phyloP scores from a whole-genome alignment of 1,140 invertebrate genomes.

The Drosophila sturtevanti region DNA sequence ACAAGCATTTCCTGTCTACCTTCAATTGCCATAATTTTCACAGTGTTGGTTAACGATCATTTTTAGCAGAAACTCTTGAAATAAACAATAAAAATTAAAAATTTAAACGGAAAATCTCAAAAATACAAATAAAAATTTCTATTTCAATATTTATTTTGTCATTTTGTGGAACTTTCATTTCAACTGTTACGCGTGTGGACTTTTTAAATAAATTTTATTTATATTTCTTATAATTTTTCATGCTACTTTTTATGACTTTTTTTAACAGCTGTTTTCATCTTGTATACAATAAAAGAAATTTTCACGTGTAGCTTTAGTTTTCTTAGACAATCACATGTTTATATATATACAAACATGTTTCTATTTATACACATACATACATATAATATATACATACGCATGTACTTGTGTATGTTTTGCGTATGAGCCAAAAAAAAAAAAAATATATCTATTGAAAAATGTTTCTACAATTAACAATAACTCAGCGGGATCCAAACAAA shows the following conservation, averaged over 20 bases:
- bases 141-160: slow-evolving; percentile 18
- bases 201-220: slow-evolving; percentile 46
- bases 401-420: neutral
- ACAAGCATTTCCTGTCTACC: neutral
- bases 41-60: neutral
- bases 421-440: neutral
- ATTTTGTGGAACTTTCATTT: neutral
- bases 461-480: slow-evolving; percentile 36
- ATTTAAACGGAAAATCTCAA: neutral
- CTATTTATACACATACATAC: neutral
- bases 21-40: neutral
- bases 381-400: neutral
- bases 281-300: slow-evolving; percentile 24
- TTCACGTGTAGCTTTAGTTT: slow-evolving; percentile 56
- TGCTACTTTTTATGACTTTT: slow-evolving; percentile 40
- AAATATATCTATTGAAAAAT: neutral
- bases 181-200: slow-evolving; percentile 12
- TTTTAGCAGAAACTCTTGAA: neutral
- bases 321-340: slow-evolving; percentile 3
- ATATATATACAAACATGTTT: neutral
- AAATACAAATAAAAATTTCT: neutral
- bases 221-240: slow-evolving; percentile 44
- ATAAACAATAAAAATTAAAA: slow-evolving; percentile 4
- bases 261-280: slow-evolving; percentile 54
- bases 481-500: slow-evolving; percentile 24